Evolutionary conservation across 2,888 invertebrate genomes (phyloP), one percentile per base, ranked within the genome.

Genomic region (Dolomedes plantarius): DNA sequence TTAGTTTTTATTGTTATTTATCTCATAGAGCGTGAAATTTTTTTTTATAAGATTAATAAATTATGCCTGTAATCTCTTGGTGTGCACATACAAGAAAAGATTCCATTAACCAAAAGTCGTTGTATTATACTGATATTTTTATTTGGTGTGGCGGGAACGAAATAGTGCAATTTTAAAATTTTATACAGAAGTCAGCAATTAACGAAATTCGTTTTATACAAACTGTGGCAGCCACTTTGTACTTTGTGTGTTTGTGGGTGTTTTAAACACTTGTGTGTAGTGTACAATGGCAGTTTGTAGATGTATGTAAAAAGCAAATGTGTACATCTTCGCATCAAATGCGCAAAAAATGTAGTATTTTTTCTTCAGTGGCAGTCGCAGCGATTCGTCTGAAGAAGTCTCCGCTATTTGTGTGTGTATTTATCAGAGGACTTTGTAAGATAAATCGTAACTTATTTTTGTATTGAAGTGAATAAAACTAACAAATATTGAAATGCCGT

Each of bases 371-470:
- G 41, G 56, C 83, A 85, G 83, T 85, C 83, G 83, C 83, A 85
- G 83, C 83, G 73, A 41, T 85, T 85, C 75, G 27, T 50, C 31
- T 32, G 28, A 67, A 73, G 68, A 85, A 68, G 73, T 73, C 67
- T 85, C 83, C 31, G 56, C 77, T 72, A 72, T 85, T 36, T 77
- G 50, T 78, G 73, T 82, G 76, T 83, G 29, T 83, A 74, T 74
- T 74, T 74, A 74, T 74, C 64, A 75, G 74, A 85, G 73, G 77
- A 85, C 27, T 86, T 86, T 86, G 86, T 86, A 86, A 86, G 68
- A 80, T 86, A 80, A 80, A 86, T 86, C 76, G 75, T 86, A 86
- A 86, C 86, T 80, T 86, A 86, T 86, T 86, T 86, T 86, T 86
- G 74, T 86, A 86, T 86, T 71, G 86, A 86, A 86, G 86, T 86